A percentile compares a stretch with the other conserved stretches of the same genome.
phyloP scores from a whole-genome alignment of 2,113 vertebrate species.

The Marcusenius ussheri region DNA sequence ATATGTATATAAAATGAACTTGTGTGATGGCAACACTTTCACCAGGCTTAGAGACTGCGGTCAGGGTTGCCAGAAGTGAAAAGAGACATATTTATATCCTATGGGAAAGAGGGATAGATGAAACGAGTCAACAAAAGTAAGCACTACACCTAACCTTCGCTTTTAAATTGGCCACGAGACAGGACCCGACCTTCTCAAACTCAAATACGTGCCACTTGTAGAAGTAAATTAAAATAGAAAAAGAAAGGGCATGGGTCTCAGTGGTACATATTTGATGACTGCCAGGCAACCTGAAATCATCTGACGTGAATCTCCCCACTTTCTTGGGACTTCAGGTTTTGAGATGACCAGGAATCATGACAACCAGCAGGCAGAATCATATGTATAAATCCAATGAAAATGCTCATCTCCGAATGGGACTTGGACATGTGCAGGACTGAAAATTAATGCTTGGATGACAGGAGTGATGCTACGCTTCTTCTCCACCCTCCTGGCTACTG shows the following conservation, averaged over 20 bases:
- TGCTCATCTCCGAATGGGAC: conserved; percentile 6
- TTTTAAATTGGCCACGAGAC: neutral
- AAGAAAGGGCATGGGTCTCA: neutral
- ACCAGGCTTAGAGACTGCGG: neutral
- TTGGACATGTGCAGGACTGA: conserved; percentile 18
- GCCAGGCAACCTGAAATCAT: neutral
- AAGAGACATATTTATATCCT: neutral
- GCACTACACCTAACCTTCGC: neutral
- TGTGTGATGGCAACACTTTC: neutral
- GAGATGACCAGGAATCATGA: neutral
- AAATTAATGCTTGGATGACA: conserved; percentile 15
- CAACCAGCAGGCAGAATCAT: conserved; percentile 5
- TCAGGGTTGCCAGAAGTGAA: neutral
- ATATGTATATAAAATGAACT: neutral
- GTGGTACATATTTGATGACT: neutral
- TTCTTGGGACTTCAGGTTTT: neutral
- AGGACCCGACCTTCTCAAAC: neutral
- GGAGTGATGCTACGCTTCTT: neutral
- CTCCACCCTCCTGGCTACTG: neutral
- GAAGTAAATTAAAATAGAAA: neutral
- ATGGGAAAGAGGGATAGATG: neutral
- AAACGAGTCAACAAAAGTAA: neutral
- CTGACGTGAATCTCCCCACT: neutral
- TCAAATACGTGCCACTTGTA: neutral
- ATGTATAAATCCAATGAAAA: conserved; percentile 12